Evolutionary conservation across 2,797 vertebrate species (phyloP).

Genomic region (Peromyscus eremicus): DNA sequence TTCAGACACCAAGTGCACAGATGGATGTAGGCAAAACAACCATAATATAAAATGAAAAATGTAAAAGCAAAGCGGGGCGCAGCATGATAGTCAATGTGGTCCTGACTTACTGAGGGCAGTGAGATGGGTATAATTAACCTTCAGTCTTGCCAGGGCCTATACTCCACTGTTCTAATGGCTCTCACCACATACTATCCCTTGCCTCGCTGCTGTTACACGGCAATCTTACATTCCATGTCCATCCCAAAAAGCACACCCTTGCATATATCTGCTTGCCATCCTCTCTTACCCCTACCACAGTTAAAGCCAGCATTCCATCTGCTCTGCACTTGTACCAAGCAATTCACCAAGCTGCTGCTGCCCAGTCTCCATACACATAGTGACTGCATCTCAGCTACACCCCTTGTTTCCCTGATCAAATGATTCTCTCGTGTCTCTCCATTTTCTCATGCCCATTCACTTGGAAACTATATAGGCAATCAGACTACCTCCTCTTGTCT

Average conservation of each 20-base stretch:
- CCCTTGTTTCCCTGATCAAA: background rate
- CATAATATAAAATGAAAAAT: background rate
- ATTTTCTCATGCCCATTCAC: background rate
- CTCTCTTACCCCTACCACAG: background rate
- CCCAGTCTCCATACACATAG: background rate
- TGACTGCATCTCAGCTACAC: background rate
- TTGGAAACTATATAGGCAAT: background rate
- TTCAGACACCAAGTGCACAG: background rate
- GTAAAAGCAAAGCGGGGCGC: background rate
- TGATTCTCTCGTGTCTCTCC: background rate
- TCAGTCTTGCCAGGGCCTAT: accelerated
- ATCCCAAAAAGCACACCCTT: background rate
- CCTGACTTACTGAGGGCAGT: background rate
- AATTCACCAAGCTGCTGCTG: background rate
- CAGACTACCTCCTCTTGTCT: background rate
- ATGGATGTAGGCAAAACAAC: background rate
- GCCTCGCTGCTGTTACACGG: accelerated
- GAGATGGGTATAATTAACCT: background rate
- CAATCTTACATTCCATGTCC: background rate
- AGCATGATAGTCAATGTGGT: background rate
- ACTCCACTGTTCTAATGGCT: background rate
- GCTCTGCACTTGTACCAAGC: background rate
- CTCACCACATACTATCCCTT: background rate
- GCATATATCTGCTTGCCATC: background rate
- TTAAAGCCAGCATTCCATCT: background rate